Evolutionary conservation across 2,888 invertebrate genomes (phyloP).

Genomic region (Leptinotarsa haldemani): DNA sequence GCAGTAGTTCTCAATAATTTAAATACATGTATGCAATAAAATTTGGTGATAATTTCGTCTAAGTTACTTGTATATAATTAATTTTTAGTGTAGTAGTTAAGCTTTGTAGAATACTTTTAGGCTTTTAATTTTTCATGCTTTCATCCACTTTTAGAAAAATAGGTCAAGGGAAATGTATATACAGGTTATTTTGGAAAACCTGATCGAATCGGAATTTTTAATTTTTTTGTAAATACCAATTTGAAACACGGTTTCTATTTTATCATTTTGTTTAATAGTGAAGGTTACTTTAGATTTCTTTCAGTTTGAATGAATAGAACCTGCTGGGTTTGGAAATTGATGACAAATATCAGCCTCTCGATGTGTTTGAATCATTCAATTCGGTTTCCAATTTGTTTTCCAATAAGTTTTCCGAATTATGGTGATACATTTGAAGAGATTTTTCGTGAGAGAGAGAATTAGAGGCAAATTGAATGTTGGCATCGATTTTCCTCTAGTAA

Average conservation of each 20-base stretch:
- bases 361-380: too few relatives aligned
- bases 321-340: too few relatives aligned
- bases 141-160: slow-evolving; percentile 15
- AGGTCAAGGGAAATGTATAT: background rate
- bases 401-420: too few relatives aligned
- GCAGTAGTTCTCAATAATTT: slow-evolving; percentile 13
- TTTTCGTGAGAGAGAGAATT: too few relatives aligned
- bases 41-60: slow-evolving; percentile 1
- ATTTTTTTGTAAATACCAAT: background rate
- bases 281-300: too few relatives aligned
- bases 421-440: too few relatives aligned
- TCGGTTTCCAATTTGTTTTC: too few relatives aligned
- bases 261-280: too few relatives aligned
- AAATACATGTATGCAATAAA: background rate
- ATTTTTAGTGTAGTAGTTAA: slow-evolving; percentile 19
- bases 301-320: too few relatives aligned
- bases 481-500: too few relatives aligned
- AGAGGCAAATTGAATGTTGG: too few relatives aligned
- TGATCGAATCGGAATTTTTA: slow-evolving; percentile 8
- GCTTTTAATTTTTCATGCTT: slow-evolving; percentile 15
- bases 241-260: background rate
- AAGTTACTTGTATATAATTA: slow-evolving; percentile 18
- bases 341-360: too few relatives aligned
- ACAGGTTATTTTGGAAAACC: background rate
- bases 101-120: slow-evolving; percentile 12